Conservation (phyloP, 2,888 invertebrate species). For the Oscheius sp. region DNA sequence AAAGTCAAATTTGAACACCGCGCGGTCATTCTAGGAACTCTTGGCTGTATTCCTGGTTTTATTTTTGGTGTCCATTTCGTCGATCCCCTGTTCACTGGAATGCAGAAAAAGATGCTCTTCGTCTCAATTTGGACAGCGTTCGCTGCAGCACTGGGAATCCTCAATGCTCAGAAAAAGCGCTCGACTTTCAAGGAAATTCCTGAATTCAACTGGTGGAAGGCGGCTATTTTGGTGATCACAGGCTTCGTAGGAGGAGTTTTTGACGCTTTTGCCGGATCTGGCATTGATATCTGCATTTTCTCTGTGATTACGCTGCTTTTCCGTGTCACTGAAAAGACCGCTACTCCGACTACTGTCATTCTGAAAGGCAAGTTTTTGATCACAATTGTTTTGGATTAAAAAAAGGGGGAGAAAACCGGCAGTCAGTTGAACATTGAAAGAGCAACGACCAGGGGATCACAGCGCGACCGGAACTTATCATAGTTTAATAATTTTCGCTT, state of each 20-base stretch:
- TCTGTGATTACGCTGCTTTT: slow-evolving; percentile 69
- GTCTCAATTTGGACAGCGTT: slow-evolving; percentile 73
- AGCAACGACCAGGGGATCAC: slow-evolving; percentile 1
- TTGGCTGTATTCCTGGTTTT: slow-evolving; percentile 70
- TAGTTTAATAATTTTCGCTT: slow-evolving; percentile 10
- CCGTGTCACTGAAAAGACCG: slow-evolving; percentile 71
- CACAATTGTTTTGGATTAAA: background rate
- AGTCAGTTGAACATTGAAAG: slow-evolving; percentile 2
- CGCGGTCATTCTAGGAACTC: slow-evolving; percentile 64
- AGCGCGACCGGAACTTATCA: background rate
- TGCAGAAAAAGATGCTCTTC: slow-evolving; percentile 73
- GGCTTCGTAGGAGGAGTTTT: slow-evolving; percentile 72
- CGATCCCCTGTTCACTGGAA: slow-evolving; percentile 66
- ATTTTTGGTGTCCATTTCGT: slow-evolving; percentile 70
- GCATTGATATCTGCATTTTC: slow-evolving; percentile 73
- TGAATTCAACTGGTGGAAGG: slow-evolving; percentile 67
- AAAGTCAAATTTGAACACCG: slow-evolving; percentile 66
- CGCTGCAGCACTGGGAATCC: slow-evolving; percentile 71
- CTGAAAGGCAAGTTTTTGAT: slow-evolving; percentile 64
- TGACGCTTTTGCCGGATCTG: slow-evolving; percentile 72
- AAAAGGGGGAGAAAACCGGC: too few species aligned
- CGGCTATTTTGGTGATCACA: slow-evolving; percentile 63
- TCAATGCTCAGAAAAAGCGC: slow-evolving; percentile 69
- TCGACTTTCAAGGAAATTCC: slow-evolving; percentile 62
- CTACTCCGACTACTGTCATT: slow-evolving; percentile 73